phyloP scores from a whole-genome alignment of 1,140 invertebrate species.

The Drosophila cardini region DNA sequence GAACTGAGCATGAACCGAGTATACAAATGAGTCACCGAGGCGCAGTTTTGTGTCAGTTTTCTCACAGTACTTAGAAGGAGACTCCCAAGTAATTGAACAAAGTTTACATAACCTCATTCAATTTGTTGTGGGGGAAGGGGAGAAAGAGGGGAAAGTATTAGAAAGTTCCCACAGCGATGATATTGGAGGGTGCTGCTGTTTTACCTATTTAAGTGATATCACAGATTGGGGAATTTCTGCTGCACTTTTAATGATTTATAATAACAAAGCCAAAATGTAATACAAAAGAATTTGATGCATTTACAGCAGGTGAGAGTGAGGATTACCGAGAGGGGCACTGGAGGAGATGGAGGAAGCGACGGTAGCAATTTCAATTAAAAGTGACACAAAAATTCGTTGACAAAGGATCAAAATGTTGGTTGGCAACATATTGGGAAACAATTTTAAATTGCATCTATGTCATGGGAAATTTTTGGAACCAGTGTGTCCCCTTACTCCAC shows the following conservation, averaged over 20 bases:
- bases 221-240: conserved; percentile 33
- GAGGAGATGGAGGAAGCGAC: conserved; percentile 20
- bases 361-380: conserved; percentile 77
- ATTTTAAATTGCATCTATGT: conserved; percentile 76
- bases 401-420: conserved; percentile 51
- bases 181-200: conserved; percentile 6
- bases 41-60: conserved; percentile 62
- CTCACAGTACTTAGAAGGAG: conserved; percentile 74
- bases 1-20: conserved; percentile 57
- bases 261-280: conserved; percentile 64
- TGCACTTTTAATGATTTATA: conserved; percentile 79
- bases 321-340: conserved; percentile 4
- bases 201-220: conserved; percentile 22
- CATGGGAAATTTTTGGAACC: conserved; percentile 69
- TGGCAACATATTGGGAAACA: conserved; percentile 63
- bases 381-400: conserved; percentile 73
- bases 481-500: conserved; percentile 4
- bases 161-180: conserved; percentile 70
- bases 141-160: conserved; percentile 60
- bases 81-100: conserved; percentile 42
- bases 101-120: conserved; percentile 74
- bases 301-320: conserved; percentile 60
- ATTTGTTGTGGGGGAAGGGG: conserved; percentile 22
- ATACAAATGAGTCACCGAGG: conserved; percentile 74
- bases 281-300: conserved; percentile 75